Conservation (phyloP, 2,113 vertebrate genomes). For the Embiotoca jacksoni region DNA sequence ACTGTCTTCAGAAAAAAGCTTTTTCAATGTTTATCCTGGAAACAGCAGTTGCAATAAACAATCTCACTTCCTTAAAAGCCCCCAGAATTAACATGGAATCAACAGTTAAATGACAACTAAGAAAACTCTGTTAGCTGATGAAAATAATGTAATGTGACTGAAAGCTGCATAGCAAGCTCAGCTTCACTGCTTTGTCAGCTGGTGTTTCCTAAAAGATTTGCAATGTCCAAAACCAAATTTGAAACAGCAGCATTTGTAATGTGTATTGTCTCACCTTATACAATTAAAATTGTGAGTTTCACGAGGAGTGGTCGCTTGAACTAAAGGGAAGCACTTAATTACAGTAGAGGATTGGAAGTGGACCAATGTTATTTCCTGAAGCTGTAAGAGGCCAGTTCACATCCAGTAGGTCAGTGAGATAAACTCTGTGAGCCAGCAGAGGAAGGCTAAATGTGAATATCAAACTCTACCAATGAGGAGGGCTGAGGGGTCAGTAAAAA, state of each 20-base stretch:
- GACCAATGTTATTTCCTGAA: slow-evolving; percentile 77
- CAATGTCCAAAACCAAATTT: not conserved
- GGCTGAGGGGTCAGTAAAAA: slow-evolving; percentile 34
- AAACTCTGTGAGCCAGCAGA: slow-evolving; percentile 22
- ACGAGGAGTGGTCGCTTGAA: slow-evolving; percentile 58
- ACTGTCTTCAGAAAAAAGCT: not conserved
- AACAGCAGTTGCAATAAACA: not conserved
- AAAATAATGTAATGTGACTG: not conserved
- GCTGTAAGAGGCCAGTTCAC: slow-evolving; percentile 62
- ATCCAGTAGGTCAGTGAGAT: slow-evolving; percentile 50
- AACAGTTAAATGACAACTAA: not conserved
- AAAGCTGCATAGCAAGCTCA: not conserved
- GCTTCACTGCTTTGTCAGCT: not conserved
- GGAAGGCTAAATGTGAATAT: slow-evolving; percentile 57
- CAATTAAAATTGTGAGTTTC: not conserved
- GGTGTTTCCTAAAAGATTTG: slow-evolving; percentile 3
- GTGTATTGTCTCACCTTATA: not conserved
- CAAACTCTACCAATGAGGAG: slow-evolving; percentile 53
- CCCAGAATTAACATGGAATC: not conserved
- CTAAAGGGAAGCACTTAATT: slow-evolving; percentile 73
- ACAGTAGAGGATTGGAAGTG: slow-evolving; percentile 63
- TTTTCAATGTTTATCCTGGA: not conserved
- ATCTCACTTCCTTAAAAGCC: not conserved
- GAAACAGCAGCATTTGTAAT: not conserved
- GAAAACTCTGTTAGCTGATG: not conserved